Evolutionary conservation across 1,140 invertebrate genomes (phyloP).

Genomic region (Trichonephila clavipes): DNA sequence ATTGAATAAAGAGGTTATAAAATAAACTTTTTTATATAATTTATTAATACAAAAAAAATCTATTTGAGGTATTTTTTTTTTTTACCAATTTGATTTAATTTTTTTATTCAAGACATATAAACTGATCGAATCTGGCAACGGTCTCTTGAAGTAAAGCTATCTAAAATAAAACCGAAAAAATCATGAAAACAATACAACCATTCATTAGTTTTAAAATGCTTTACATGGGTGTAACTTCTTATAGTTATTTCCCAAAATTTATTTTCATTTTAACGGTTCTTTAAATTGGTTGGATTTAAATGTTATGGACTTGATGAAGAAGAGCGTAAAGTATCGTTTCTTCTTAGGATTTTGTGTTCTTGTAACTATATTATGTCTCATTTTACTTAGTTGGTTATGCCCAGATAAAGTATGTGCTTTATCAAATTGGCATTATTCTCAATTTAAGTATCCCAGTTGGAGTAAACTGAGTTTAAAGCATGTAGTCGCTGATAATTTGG

Average conservation of each 20-base stretch:
- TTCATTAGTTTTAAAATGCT: constrained; percentile 58
- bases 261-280: background rate
- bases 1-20: too few species aligned
- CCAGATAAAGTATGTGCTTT: constrained; percentile 91
- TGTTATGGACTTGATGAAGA: constrained; percentile 74
- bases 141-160: background rate
- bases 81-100: background rate
- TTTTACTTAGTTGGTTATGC: constrained; percentile 93
- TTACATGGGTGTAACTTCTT: constrained; percentile 34
- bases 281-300: constrained; percentile 22
- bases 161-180: constrained; percentile 62
- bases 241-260: background rate
- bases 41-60: too few species aligned
- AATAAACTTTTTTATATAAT: too few species aligned
- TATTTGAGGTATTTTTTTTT: too few species aligned
- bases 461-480: constrained; percentile 83
- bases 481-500: constrained; percentile 86
- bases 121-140: constrained; percentile 21
- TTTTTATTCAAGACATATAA: background rate
- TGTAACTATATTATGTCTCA: constrained; percentile 86
- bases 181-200: constrained; percentile 69
- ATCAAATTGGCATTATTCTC: constrained; percentile 82
- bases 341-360: constrained; percentile 85
- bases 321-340: constrained; percentile 73
- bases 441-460: constrained; percentile 79